Base-by-base conservation (phyloP, 2,888 invertebrate species). In the Hirtodrosophila alboralis region DNA sequence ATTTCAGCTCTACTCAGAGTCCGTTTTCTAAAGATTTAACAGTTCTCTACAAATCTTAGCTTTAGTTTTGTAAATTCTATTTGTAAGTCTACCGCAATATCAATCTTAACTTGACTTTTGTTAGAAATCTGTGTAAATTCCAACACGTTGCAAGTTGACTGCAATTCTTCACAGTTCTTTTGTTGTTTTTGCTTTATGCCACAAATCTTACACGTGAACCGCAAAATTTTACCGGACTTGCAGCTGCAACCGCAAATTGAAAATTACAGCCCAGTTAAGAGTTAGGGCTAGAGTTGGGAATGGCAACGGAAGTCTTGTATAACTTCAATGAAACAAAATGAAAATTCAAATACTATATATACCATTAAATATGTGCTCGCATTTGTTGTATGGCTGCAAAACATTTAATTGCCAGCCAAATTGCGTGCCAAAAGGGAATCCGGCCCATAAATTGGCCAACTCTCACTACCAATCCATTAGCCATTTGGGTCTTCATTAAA, bases 201-300 rank as follows among this genome's bases (percentile, higher is more conserved):
- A 54, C 70, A 79, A 70, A 75, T 80, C 67, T 76, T 76, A 57
- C 80, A 76, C 62, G 76, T 79, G 80, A 57, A 69, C 70, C 66
- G 76, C 66, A 75, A 63, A 47, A 12, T 57, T 67, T 62, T 27
- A 40, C 47, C 51, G 45, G 26, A n/a, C n/a, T 26, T 66, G 65
- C 48, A 58, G 33, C 34, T 49, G 65, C 52, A 47, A 38, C 13
- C 43, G 23, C 57, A 71, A 66, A 66, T 71, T 70, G 69, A 70
- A 66, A 62, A 48, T 60, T 56, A n/a, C 43, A 62, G 66, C 37
- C 31, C 62, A 66, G 71, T 61, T 65, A 69, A 66, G 61, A 43
- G 23, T 49, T 27, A 23, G 40, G 53, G 69, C 48, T 37, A 36
- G n/a, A n/a, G n/a, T n/a, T n/a, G n/a, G n/a, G 49, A 37, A 45